These are phyloP conservation scores for Perdita meconis DNA, from an alignment of 2,888 invertebrate genomes.

Conservation along the genomic window DNA sequence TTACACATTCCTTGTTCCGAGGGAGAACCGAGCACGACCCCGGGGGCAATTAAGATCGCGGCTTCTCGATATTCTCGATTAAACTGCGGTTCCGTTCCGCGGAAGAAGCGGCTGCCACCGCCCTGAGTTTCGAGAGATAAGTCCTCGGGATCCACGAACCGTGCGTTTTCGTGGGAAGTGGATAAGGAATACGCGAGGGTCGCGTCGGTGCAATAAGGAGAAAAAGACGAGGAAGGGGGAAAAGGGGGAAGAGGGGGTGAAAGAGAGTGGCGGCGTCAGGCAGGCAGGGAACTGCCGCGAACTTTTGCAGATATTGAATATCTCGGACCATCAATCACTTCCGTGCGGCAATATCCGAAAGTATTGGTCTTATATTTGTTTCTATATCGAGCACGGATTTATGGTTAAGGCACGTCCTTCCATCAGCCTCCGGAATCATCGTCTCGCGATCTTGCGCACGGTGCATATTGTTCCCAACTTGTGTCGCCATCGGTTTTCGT, in stretches of 20 bases:
- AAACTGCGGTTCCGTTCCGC: constrained; percentile 23
- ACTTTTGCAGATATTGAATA: constrained; percentile 83
- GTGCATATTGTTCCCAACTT: constrained; percentile 1
- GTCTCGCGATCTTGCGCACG: constrained; percentile 55
- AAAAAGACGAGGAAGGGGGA: background rate
- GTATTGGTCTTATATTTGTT: constrained; percentile 79
- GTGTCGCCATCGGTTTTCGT: background rate
- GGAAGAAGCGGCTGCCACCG: constrained; percentile 11
- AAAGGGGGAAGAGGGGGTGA: background rate
- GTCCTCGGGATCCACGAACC: constrained; percentile 46
- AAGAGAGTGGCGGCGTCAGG: constrained; percentile 56
- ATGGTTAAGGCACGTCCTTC: constrained; percentile 71
- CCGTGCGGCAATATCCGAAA: constrained; percentile 80
- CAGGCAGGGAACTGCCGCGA: constrained; percentile 59
- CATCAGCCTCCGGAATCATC: constrained; percentile 57
- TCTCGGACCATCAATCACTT: constrained; percentile 82
- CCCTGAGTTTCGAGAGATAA: constrained; percentile 61
- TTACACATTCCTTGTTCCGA: constrained; percentile 21
- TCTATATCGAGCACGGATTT: constrained; percentile 77
- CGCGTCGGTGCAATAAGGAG: constrained; percentile 8
- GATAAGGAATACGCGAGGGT: constrained; percentile 52
- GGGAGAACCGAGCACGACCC: constrained; percentile 32
- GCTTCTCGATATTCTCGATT: constrained; percentile 31
- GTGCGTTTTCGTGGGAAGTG: constrained; percentile 45
- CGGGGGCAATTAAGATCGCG: constrained; percentile 44